Conservation (phyloP, 2,888 invertebrate species). For the Eupithecia pulchellata region DNA sequence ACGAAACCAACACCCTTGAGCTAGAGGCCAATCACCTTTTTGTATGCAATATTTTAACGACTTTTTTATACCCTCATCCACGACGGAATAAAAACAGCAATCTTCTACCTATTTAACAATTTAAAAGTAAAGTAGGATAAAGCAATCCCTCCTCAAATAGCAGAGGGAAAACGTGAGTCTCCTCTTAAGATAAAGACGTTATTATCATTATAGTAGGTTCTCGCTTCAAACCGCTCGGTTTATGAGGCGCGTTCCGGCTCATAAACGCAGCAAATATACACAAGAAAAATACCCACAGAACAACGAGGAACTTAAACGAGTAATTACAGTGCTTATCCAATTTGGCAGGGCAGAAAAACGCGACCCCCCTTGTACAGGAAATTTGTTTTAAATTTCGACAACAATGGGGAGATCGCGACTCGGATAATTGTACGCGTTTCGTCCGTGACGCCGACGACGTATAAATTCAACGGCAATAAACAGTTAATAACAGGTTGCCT, state of each 20-base stretch:
- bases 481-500: conserved; percentile 79
- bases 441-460: conserved; percentile 73
- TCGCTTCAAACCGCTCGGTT: conserved; percentile 47
- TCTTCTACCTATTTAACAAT: conserved; percentile 37
- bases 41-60: background rate
- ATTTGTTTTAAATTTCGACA: conserved; percentile 85
- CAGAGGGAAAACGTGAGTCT: conserved; percentile 44
- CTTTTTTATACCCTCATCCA: conserved; percentile 9
- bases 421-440: conserved; percentile 79
- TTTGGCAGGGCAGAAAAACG: conserved; percentile 82
- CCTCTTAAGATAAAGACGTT: conserved; percentile 48
- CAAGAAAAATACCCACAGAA: conserved; percentile 69
- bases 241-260: conserved; percentile 62
- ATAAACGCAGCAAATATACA: conserved; percentile 68
- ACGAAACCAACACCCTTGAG: too few relatives aligned
- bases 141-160: conserved; percentile 41
- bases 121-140: conserved; percentile 42
- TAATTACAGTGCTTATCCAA: conserved; percentile 85
- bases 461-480: conserved; percentile 78
- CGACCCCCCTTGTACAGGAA: conserved; percentile 82
- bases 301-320: conserved; percentile 72
- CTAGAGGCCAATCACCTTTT: conserved; percentile 8
- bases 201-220: conserved; percentile 53
- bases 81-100: conserved; percentile 29
- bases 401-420: conserved; percentile 82